phyloP scores from a whole-genome alignment of 2,888 invertebrate species.

The Sinelater perroti region DNA sequence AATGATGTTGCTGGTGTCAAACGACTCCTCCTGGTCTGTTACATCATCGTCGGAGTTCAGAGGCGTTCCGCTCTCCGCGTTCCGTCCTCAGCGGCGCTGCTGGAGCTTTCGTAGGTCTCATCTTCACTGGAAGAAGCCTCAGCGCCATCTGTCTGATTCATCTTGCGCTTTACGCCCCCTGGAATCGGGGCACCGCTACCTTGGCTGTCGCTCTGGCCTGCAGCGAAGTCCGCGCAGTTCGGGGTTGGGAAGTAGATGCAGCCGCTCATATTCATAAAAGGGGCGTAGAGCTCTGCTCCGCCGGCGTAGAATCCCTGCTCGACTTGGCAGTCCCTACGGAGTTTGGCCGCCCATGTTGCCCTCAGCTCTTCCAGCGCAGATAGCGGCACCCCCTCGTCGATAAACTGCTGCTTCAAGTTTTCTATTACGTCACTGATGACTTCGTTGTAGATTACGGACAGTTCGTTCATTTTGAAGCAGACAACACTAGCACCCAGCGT shows the following conservation, averaged over 20 bases:
- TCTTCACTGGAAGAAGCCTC: neutral
- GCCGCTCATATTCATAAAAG: too few relatives aligned
- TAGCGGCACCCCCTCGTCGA: slow-evolving; percentile 98
- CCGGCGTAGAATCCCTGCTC: too few relatives aligned
- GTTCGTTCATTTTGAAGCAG: too few relatives aligned
- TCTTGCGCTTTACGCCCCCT: neutral
- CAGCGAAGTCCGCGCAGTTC: too few relatives aligned
- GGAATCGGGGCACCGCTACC: neutral
- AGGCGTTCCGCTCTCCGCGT: slow-evolving; percentile 2
- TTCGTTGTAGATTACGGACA: neutral
- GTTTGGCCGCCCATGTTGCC: slow-evolving; percentile 92
- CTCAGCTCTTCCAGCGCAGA: slow-evolving; percentile 94
- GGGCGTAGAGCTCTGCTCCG: too few relatives aligned
- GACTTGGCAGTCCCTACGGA: slow-evolving; percentile 86
- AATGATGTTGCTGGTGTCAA: slow-evolving; percentile 31
- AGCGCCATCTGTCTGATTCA: neutral
- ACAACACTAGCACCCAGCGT: too few relatives aligned
- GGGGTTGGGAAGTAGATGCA: too few relatives aligned
- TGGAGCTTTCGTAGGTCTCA: neutral
- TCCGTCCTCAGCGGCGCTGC: neutral
- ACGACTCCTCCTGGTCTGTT: slow-evolving; percentile 27
- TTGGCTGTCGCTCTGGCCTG: neutral
- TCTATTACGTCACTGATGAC: slow-evolving; percentile 83
- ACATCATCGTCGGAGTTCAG: slow-evolving; percentile 33
- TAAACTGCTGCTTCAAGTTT: slow-evolving; percentile 91